Conservation (phyloP, 2,797 vertebrate genomes). For the Epinephelus coioides region DNA sequence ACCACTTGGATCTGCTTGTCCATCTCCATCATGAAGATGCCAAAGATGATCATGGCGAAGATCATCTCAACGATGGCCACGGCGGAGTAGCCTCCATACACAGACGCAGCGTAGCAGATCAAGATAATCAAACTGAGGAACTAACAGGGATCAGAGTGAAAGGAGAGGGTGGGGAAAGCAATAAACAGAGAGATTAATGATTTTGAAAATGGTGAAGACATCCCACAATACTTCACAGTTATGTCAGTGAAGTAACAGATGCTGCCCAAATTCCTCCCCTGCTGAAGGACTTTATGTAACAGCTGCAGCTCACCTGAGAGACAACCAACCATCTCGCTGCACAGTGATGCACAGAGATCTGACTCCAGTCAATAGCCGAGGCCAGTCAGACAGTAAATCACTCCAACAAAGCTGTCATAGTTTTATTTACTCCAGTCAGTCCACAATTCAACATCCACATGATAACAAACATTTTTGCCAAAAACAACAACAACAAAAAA, state of each 20-base stretch:
- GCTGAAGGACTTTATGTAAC: conserved; percentile 8
- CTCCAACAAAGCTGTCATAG: conserved; percentile 43
- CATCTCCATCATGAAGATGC: conserved; percentile 86
- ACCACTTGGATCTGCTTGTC: conserved; percentile 86
- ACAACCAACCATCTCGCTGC: not conserved
- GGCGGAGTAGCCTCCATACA: conserved; percentile 69
- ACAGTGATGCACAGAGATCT: conserved; percentile 15
- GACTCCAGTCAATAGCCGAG: conserved; percentile 18
- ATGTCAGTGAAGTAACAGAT: conserved; percentile 24
- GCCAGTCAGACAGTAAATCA: conserved; percentile 36
- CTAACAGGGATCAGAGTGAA: conserved; percentile 65
- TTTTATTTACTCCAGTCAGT: conserved; percentile 31
- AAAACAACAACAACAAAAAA: not conserved
- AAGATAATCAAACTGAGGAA: conserved; percentile 86
- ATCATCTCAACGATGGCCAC: conserved; percentile 86
- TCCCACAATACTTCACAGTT: conserved; percentile 11
- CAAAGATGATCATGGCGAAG: conserved; percentile 85
- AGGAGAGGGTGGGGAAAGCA: not conserved
- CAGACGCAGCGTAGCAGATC: conserved; percentile 88
- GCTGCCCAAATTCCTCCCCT: conserved; percentile 30
- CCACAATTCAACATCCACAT: conserved; percentile 22
- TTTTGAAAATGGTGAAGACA: not conserved
- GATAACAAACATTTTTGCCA: conserved; percentile 9
- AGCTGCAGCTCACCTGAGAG: conserved; percentile 5
- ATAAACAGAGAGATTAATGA: not conserved